A percentile compares a stretch with the other conserved stretches of the same genome.
Evolutionary conservation across 2,113 vertebrate genomes (phyloP).

Genomic region (Phalacrocorax carbo): DNA sequence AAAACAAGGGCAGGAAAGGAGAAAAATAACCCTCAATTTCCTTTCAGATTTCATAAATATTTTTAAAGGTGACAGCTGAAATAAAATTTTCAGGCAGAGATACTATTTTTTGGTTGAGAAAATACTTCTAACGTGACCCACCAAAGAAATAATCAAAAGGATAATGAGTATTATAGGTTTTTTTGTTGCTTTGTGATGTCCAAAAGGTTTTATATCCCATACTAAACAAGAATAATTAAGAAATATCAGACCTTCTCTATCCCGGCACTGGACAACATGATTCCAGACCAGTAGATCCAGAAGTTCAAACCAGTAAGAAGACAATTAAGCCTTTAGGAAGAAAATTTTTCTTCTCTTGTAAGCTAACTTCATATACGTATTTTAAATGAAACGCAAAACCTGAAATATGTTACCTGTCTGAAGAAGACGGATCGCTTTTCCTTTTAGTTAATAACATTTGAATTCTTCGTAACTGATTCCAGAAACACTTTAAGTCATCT

Average conservation of each 20-base stretch:
- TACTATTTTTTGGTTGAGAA: not conserved
- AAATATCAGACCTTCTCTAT: not conserved
- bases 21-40: not conserved
- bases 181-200: not conserved
- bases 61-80: not conserved
- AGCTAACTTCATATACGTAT: not conserved
- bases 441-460: slow-evolving; percentile 8
- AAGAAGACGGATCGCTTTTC: slow-evolving; percentile 26
- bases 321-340: not conserved
- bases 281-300: not conserved
- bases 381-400: slow-evolving; percentile 21
- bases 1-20: not conserved
- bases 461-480: slow-evolving; percentile 40
- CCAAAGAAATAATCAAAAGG: not conserved
- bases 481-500: slow-evolving; percentile 15
- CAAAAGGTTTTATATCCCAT: not conserved
- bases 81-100: not conserved
- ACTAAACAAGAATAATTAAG: not conserved
- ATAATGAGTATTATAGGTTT: not conserved
- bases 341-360: not conserved
- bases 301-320: not conserved
- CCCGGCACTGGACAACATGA: not conserved
- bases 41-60: not conserved
- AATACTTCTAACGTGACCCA: not conserved
- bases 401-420: not conserved